Evolutionary conservation across 2,797 vertebrate species (phyloP).

Genomic region (Sebastes trivittatus): DNA sequence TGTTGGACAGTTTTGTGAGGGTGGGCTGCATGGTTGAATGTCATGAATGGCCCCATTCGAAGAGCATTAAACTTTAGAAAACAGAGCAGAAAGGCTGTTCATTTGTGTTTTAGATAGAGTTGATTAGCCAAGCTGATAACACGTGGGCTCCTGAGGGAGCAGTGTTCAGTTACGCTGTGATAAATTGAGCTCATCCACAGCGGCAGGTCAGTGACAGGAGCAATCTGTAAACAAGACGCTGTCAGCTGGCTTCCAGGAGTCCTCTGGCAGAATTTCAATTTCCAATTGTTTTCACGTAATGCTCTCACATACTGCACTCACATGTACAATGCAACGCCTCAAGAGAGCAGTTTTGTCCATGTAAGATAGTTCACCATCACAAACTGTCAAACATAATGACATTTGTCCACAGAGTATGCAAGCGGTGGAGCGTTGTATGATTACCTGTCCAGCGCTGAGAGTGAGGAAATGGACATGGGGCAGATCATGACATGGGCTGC

Average conservation of each 20-base stretch:
- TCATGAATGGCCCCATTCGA: background rate
- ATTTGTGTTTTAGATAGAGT: conserved; percentile 19
- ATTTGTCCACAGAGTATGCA: conserved; percentile 89
- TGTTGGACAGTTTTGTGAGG: background rate
- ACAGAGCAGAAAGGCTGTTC: conserved; percentile 2
- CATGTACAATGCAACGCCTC: conserved; percentile 23
- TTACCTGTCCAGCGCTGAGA: conserved; percentile 94
- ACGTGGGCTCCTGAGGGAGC: background rate
- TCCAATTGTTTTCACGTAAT: conserved; percentile 28
- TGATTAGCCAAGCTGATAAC: conserved; percentile 36
- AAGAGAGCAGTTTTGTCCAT: background rate
- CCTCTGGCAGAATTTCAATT: conserved; percentile 16
- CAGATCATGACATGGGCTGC: conserved; percentile 98
- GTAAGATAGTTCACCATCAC: background rate
- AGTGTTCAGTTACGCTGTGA: conserved; percentile 31
- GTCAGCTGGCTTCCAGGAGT: conserved; percentile 7
- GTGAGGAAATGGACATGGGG: conserved; percentile 95
- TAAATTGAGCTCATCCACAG: conserved; percentile 32
- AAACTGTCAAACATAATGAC: background rate
- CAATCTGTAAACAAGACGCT: conserved; percentile 34
- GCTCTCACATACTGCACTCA: conserved; percentile 12
- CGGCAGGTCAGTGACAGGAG: conserved; percentile 29
- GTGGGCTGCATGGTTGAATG: background rate
- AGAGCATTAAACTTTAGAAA: conserved; percentile 18
- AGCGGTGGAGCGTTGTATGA: conserved; percentile 93